Percentiles rank a stretch among this genome's conserved stretches.
Conservation (phyloP, 2,888 invertebrate species). For the Candidula unifasciata region DNA sequence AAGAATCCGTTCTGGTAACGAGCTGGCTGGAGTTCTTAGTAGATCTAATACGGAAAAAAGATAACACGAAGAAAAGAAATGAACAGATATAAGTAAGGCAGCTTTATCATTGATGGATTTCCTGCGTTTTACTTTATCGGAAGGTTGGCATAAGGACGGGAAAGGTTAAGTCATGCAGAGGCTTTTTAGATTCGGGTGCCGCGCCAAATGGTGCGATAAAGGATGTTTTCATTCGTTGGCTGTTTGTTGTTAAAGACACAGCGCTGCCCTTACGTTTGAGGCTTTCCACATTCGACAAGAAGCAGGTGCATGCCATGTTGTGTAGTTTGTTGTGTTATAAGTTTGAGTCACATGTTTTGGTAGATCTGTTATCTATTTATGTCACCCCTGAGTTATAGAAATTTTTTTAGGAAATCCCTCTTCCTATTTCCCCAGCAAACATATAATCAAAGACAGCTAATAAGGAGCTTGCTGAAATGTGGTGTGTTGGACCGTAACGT, state of each 20-base stretch:
- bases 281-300: neutral
- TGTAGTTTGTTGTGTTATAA: too few relatives aligned
- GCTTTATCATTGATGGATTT: conserved; percentile 25
- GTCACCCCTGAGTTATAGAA: too few relatives aligned
- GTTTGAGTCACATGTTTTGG: neutral
- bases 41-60: too few relatives aligned
- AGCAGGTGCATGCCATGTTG: conserved; percentile 26
- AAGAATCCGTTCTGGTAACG: too few relatives aligned
- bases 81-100: conserved; percentile 11
- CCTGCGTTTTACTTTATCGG: conserved; percentile 1
- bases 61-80: too few relatives aligned
- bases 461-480: too few relatives aligned
- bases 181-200: conserved; percentile 28
- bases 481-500: too few relatives aligned
- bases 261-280: conserved; percentile 22
- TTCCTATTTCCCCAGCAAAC: too few relatives aligned
- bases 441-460: too few relatives aligned
- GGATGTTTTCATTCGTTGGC: conserved; percentile 43
- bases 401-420: too few relatives aligned
- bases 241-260: conserved; percentile 45
- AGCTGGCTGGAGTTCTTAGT: too few relatives aligned
- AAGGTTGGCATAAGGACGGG: neutral
- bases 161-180: conserved; percentile 31
- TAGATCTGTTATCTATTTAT: too few relatives aligned
- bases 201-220: conserved; percentile 40